Evolutionary conservation across 2,113 vertebrate species (phyloP), one percentile per base, ranked within the genome.

Genomic region (Poicephalus gulielmi): DNA sequence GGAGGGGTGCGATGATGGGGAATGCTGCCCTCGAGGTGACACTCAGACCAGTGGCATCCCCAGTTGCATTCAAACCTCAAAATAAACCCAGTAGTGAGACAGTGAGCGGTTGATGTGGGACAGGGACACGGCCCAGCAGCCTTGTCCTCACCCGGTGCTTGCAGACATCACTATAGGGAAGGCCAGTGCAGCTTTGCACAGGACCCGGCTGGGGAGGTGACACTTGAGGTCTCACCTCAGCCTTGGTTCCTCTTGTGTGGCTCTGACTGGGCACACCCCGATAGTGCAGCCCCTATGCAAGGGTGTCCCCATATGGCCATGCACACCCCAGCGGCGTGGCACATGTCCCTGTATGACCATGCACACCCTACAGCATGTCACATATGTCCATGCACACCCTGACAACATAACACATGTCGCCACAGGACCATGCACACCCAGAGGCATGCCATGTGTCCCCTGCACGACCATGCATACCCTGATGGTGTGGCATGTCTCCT

Each of bases 381-480:
- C 33, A 5, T 6, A n/a, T 3, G 8, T 18, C 18, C 63, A 17
- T 3, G 13, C 19, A 11, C 50, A 57, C 17, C n/a, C 15, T 33
- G 8, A 43, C 5, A 9, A 25, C 5, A 3, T 12, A 2, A 19
- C 31, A 35, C 19, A 2, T 7, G 50, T 46, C 64, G 41, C n/a
- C 30, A 9, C 8, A 24, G 12, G 1, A 23, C 39, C 41, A 22
- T 6, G 73, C 17, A 15, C 39, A 55, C 41, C 73, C 24, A 3
- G 33, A 2, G 6, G 11, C 6, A 7, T 11, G n/a, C 30, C 55
- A 57, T 6, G 0, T 28, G 57, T 39, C 49, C 33, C 41, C 9
- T 59, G 2, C 1, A 2, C 0, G 0, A 2, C 10, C 24, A 30
- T 0, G 1, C 4, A 1, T 64, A 39, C 20, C 9, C 1, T 9